Evolutionary conservation across 1,140 invertebrate species (phyloP), one percentile per base, ranked within the genome.

Genomic region (Batillaria attramentaria): DNA sequence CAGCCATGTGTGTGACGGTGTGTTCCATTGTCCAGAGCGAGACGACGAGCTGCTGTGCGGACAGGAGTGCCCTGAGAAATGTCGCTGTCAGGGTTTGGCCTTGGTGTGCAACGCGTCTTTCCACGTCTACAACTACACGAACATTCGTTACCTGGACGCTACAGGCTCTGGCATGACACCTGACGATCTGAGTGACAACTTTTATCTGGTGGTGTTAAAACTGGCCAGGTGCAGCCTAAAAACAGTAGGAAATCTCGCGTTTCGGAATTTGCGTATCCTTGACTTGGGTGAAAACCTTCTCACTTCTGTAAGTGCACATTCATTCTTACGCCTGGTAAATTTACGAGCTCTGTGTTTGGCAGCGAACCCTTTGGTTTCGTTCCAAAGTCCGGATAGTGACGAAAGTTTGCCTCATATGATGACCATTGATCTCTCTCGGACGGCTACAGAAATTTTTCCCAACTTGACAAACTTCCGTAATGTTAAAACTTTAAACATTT

Each of bases 321-420:
- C 62, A 18, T 75, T 75, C 33, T 57, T 62, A n/a, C 31, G 57
- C 3, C 24, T 75, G 73, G 41, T 62, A 39, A 75, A 75, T 28
- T 57, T 75, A 16, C 73, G 54, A 18, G 33, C 31, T 24, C 57
- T 75, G 16, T 28, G 24, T 33, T 42, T 70, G n/a, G n/a, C 33
- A 1, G 41, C 35, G 16, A 80, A 76, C 42, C 24, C 24, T 35
- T 8, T 54, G 0, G 33, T 76, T 37, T 20, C 24, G 6, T 66
- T 43, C 72, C 33, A 74, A 79, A 37, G 74, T 68, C 39, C 57
- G 79, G 5, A 83, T 87, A 18, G 84, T 86, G 31, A 81, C 81
- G 10, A 41, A 80, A 6, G 81, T 79, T 3, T 86, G 87, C 57
- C 54, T 75, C 18, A 75, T 28, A 8, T 75, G 54, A 62, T 57